phyloP scores from a whole-genome alignment of 92 coral and sea anemone species.

The Parazoanthus darwini region DNA sequence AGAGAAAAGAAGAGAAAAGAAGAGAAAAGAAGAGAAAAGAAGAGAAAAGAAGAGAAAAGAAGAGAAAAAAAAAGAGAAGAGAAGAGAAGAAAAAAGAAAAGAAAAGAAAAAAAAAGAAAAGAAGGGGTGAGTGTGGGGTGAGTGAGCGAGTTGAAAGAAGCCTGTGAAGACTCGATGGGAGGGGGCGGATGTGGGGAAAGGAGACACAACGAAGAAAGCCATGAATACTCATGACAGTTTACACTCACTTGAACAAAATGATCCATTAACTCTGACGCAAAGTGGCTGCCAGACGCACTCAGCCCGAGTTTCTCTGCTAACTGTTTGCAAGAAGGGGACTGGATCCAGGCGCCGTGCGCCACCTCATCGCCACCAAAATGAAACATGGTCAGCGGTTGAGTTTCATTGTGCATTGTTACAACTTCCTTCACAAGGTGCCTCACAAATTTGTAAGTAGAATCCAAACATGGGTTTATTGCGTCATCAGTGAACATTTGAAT shows the following conservation, averaged over 20 bases:
- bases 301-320: slow-evolving; percentile 70
- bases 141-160: not conserved
- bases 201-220: not conserved
- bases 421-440: slow-evolving; percentile 74
- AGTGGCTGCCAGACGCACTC: slow-evolving; percentile 15
- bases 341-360: slow-evolving; percentile 95
- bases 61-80: too few relatives aligned
- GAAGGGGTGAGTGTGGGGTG: not conserved
- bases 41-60: not conserved
- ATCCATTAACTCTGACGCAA: slow-evolving; percentile 28
- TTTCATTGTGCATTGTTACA: slow-evolving; percentile 76
- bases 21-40: too few relatives aligned
- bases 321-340: slow-evolving; percentile 82
- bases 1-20: too few relatives aligned
- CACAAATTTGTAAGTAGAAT: slow-evolving; percentile 87
- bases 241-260: slow-evolving; percentile 37
- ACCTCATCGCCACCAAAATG: slow-evolving; percentile 99
- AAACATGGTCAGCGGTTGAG: slow-evolving; percentile 78
- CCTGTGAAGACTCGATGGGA: not conserved
- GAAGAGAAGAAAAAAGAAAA: not conserved
- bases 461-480: slow-evolving; percentile 93
- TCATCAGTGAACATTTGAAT: slow-evolving; percentile 92
- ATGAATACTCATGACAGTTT: not conserved
- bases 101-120: too few relatives aligned
- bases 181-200: too few relatives aligned